These are phyloP conservation scores for Prunella fulvescens DNA, from an alignment of 2,113 vertebrate genomes.

Conservation along the genomic window DNA sequence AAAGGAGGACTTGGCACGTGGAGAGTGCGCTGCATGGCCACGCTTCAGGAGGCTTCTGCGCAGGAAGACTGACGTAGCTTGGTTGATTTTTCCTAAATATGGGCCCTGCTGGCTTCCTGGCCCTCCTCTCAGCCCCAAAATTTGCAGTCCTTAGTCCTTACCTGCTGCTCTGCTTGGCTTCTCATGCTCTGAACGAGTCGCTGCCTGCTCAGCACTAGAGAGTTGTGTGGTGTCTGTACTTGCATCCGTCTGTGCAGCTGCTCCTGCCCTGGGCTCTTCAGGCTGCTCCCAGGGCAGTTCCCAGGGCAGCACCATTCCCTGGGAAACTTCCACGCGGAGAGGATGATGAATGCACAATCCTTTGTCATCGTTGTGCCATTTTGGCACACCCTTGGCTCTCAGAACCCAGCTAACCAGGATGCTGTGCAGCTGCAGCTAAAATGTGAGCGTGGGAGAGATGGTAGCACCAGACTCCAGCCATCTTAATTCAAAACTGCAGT, in stretches of 20 bases:
- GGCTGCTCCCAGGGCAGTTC: neutral
- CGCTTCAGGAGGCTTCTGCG: neutral
- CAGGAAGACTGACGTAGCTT: neutral
- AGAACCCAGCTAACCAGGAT: neutral
- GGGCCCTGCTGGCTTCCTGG: neutral
- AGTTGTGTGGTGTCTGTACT: neutral
- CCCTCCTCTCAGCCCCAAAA: neutral
- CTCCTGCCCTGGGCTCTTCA: neutral
- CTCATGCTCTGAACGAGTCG: neutral
- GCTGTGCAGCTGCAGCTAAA: neutral
- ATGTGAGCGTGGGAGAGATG: neutral
- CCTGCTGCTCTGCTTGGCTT: neutral
- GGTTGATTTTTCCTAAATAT: neutral
- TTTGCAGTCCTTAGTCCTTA: accelerated
- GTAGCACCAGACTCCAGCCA: neutral
- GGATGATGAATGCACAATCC: accelerated
- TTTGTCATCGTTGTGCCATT: accelerated
- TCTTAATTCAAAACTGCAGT: neutral
- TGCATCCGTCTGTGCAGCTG: neutral
- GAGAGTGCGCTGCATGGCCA: accelerated
- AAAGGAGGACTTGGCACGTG: neutral
- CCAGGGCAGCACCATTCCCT: neutral
- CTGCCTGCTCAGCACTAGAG: neutral
- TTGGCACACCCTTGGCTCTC: neutral
- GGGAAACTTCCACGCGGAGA: neutral